A percentile compares a stretch with the other conserved stretches of the same genome.
These are phyloP conservation scores for Patagioenas fasciata DNA, from an alignment of 2,113 vertebrate species.

Conservation along the genomic window DNA sequence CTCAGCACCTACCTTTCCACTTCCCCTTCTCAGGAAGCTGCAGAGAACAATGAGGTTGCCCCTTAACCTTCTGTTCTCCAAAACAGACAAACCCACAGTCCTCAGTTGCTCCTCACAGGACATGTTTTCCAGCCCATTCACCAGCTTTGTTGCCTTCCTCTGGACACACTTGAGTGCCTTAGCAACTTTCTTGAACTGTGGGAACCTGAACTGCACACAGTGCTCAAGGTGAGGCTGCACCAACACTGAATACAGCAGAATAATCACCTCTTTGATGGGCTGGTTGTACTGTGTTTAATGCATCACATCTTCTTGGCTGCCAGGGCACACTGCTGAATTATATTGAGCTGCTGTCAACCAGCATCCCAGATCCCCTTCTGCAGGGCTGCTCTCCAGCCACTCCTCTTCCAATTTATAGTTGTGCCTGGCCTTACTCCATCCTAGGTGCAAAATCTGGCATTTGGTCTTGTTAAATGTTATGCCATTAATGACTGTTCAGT, in stretches of 20 bases:
- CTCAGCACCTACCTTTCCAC: background rate
- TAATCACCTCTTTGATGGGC: fast-evolving
- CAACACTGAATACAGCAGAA: fast-evolving
- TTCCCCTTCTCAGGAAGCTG: too few relatives aligned
- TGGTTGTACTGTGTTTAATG: too few relatives aligned
- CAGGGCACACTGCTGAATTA: background rate
- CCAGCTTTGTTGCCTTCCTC: background rate
- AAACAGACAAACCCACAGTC: background rate
- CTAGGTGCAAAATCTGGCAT: background rate
- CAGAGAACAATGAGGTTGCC: background rate
- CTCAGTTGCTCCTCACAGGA: fast-evolving
- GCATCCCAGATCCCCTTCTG: background rate
- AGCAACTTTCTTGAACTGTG: background rate
- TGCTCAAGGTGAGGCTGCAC: background rate
- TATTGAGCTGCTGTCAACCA: background rate
- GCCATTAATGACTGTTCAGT: background rate
- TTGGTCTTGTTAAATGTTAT: background rate
- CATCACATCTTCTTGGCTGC: background rate
- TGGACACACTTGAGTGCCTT: background rate
- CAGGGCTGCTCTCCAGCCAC: background rate
- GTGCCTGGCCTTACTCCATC: fast-evolving
- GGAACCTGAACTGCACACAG: background rate
- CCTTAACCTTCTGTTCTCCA: background rate
- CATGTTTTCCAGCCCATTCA: background rate
- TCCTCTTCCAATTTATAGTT: background rate